A percentile compares a stretch with the other conserved stretches of the same genome.
These are phyloP conservation scores for Tridacna crocea DNA, from an alignment of 2,888 invertebrate genomes.

Conservation along the genomic window DNA sequence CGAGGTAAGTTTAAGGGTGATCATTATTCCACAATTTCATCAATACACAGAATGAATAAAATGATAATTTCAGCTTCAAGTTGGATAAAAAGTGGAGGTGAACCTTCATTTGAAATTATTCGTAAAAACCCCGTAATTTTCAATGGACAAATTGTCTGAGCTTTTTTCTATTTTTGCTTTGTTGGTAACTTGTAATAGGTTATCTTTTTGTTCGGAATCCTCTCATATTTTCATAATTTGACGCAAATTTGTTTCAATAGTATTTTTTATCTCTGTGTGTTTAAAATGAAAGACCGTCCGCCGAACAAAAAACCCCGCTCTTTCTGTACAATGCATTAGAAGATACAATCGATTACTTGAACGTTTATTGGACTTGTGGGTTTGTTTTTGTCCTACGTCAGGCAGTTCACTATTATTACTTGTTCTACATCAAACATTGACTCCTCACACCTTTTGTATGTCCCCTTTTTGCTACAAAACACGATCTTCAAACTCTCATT, in stretches of 20 bases:
- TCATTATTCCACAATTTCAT: background rate
- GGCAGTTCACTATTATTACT: slow-evolving; percentile 1
- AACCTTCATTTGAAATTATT: slow-evolving; percentile 5
- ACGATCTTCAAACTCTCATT: too few species aligned
- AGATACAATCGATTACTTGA: slow-evolving; percentile 5
- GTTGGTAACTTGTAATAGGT: slow-evolving; percentile 14
- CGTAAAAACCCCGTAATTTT: slow-evolving; percentile 6
- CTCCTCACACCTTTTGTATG: background rate
- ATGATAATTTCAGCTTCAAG: background rate
- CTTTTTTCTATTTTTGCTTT: background rate
- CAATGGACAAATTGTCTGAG: slow-evolving; percentile 14
- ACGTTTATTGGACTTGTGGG: background rate
- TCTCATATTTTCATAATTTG: slow-evolving; percentile 15
- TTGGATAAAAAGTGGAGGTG: background rate
- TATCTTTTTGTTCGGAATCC: slow-evolving; percentile 3
- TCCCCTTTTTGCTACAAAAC: too few species aligned
- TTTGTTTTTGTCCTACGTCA: background rate
- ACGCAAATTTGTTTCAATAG: slow-evolving; percentile 25
- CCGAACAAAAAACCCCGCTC: background rate
- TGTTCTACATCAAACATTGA: slow-evolving; percentile 4
- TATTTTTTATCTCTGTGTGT: slow-evolving; percentile 11
- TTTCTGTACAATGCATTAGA: background rate
- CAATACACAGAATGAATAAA: background rate
- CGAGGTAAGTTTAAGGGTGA: too few species aligned
- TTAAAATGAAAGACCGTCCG: background rate